These are phyloP conservation scores for Scrobipalpa atriplicella DNA, from an alignment of 2,888 invertebrate species.

Conservation along the genomic window DNA sequence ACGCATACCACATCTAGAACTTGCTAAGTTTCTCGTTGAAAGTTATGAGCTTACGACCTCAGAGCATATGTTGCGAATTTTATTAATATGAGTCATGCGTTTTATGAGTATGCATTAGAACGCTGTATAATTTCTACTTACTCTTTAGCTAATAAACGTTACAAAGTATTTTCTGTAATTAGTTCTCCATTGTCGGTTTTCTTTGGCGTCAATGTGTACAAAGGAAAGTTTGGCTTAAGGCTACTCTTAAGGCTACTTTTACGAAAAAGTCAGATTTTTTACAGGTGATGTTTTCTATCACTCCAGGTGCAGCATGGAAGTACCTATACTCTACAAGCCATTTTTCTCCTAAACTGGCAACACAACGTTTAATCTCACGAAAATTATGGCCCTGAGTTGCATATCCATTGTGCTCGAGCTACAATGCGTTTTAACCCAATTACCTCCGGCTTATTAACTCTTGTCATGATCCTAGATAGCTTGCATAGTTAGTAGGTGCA, in stretches of 20 bases:
- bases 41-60: neutral
- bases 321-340: neutral
- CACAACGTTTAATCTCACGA: conserved; percentile 27
- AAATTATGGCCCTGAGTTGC: conserved; percentile 26
- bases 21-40: neutral
- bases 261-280: no score
- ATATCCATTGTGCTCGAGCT: conserved; percentile 37
- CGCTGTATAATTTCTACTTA: neutral
- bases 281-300: neutral
- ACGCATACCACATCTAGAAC: no score
- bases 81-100: conserved; percentile 1
- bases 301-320: no score
- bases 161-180: neutral
- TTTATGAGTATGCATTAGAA: neutral
- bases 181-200: no score
- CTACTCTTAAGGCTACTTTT: no score
- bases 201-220: no score
- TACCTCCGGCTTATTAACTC: conserved; percentile 50
- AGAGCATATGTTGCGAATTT: neutral
- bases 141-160: neutral
- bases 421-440: conserved; percentile 56
- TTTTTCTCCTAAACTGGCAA: neutral
- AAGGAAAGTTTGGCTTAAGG: no score
- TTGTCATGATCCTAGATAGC: conserved; percentile 25
- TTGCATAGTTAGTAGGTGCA: conserved; percentile 16